phyloP scores from a whole-genome alignment of 2,888 invertebrate species.

The Saturnia pavonia region DNA sequence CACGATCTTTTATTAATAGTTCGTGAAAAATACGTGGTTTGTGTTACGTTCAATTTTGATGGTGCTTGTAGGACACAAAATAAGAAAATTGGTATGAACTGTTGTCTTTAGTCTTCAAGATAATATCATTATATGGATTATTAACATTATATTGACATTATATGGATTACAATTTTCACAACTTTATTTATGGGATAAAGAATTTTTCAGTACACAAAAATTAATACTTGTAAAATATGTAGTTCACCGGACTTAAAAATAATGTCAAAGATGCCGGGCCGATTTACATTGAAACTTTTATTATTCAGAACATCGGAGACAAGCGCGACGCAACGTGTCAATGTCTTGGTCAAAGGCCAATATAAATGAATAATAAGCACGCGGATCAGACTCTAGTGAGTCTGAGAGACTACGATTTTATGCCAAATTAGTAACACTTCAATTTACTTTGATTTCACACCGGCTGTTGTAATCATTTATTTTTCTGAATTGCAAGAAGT shows the following conservation, averaged over 20 bases:
- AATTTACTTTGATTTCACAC: slow-evolving; percentile 29
- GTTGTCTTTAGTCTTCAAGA: too few relatives aligned
- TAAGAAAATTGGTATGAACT: too few relatives aligned
- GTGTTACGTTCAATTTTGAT: too few relatives aligned
- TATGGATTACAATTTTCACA: too few relatives aligned
- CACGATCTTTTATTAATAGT: neutral
- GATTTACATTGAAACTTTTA: slow-evolving; percentile 13
- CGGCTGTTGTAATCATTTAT: slow-evolving; percentile 26
- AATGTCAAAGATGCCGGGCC: neutral
- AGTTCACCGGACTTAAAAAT: neutral
- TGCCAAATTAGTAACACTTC: slow-evolving; percentile 33
- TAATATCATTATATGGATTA: too few relatives aligned
- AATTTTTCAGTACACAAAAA: too few relatives aligned
- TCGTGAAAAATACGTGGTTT: too few relatives aligned
- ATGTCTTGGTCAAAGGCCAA: slow-evolving; percentile 18
- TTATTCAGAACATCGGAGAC: slow-evolving; percentile 2
- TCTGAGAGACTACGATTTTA: slow-evolving; percentile 31
- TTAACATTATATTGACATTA: too few relatives aligned
- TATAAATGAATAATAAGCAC: slow-evolving; percentile 19
- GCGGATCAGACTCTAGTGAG: slow-evolving; percentile 4
- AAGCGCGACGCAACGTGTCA: neutral
- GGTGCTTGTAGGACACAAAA: too few relatives aligned
- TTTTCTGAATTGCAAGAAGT: neutral
- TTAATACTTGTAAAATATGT: neutral
- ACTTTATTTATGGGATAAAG: too few relatives aligned